Evolutionary conservation across 2,797 vertebrate genomes (phyloP), one percentile per base, ranked within the genome.

Genomic region (Kryptolebias ocellatus): DNA sequence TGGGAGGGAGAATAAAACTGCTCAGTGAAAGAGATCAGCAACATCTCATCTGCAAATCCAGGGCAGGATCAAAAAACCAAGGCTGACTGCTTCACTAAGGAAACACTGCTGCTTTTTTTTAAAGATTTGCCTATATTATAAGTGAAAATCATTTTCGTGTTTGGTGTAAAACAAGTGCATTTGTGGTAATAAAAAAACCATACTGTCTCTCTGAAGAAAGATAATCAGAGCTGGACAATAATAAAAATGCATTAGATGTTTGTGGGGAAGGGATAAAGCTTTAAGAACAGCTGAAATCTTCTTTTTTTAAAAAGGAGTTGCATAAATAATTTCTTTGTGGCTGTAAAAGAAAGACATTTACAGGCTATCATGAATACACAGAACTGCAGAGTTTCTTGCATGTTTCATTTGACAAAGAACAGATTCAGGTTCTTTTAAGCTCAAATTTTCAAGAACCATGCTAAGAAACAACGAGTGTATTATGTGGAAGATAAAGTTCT

Each of bases 1-100:
- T 88, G 86, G 83, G 88, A 81, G 50, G 85, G 59, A 84, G 72
- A 53, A 72, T 28, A 74, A 76, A 70, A 67, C 55, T 39, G 60
- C 54, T 56, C 50, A 18, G 67, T 39, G 55, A 67, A 72, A 37
- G 31, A 74, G 37, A 79, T 70, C 53, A 66, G 76, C 37, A 44
- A 62, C 75, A 53, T 72, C 70, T 80, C 60, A 74, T 85, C 72
- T 78, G 56, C 54, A 62, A 65, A 51, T 58, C 52, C 4, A 16
- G 64, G 50, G 62, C 52, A 50, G 1, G 59, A 75, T 79, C 60
- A 72, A 39, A 67, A 72, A 14, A 62, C 5, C 28, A 60, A 63
- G 39, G 64, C 62, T 9, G 37, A 2, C 16, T 28, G 0, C 45
- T 51, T 70, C 24, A 42, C 53, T 11, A 6, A 37, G 20, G 16